phyloP scores from a whole-genome alignment of 2,113 vertebrate species.

The Prunella himalayana region DNA sequence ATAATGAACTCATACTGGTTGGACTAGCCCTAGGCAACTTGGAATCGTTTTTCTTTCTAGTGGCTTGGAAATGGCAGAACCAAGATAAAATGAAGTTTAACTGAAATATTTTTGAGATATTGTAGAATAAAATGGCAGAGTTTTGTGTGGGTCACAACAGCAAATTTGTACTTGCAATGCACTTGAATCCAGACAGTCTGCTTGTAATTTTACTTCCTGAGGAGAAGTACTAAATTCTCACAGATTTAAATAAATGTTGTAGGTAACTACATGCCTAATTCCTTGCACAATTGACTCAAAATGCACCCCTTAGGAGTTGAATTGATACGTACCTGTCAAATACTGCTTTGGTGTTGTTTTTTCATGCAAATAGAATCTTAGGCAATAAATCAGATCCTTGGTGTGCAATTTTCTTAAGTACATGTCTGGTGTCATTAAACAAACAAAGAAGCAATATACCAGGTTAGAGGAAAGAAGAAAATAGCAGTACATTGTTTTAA shows the following conservation, averaged over 20 bases:
- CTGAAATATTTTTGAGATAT: neutral
- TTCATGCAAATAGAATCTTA: neutral
- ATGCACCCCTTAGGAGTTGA: neutral
- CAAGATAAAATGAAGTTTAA: neutral
- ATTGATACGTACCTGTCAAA: conserved; percentile 21
- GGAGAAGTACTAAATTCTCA: neutral
- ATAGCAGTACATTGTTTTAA: neutral
- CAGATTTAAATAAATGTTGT: conserved; percentile 34
- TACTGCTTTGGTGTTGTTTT: neutral
- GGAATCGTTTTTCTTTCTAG: neutral
- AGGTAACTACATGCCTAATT: conserved; percentile 3
- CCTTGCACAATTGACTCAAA: conserved; percentile 8
- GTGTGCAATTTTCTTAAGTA: conserved; percentile 40
- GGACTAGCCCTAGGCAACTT: neutral
- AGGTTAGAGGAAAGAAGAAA: conserved; percentile 9
- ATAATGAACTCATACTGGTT: neutral
- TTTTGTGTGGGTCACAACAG: neutral
- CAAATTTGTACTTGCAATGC: neutral
- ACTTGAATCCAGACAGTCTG: neutral
- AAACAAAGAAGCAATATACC: conserved; percentile 31
- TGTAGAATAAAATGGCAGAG: neutral
- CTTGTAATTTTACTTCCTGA: neutral
- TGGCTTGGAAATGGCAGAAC: neutral
- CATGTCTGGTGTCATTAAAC: conserved; percentile 34
- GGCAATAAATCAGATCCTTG: conserved; percentile 33